These are phyloP conservation scores for Eudorcas thomsonii DNA, from an alignment of 2,113 vertebrate species.

Conservation along the genomic window DNA sequence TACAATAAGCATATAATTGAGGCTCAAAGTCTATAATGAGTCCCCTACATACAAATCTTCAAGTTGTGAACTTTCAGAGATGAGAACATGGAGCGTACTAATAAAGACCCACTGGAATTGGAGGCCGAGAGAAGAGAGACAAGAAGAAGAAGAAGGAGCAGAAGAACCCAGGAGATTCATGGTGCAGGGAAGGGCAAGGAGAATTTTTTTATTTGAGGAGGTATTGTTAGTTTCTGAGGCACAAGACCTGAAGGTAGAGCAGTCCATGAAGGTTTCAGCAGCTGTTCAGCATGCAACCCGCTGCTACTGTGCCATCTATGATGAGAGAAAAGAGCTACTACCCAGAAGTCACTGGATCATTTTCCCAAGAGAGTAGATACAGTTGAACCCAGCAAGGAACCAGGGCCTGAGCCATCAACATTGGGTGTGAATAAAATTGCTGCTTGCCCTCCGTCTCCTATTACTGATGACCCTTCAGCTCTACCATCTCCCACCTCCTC, in stretches of 20 bases:
- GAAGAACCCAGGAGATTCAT: not conserved
- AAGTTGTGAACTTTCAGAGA: not conserved
- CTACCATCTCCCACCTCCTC: not conserved
- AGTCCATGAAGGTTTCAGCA: not conserved
- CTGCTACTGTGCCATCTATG: not conserved
- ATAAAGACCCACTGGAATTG: not conserved
- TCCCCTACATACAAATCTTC: not conserved
- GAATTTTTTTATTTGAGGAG: not conserved
- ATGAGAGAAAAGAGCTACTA: not conserved
- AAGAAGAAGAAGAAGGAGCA: not conserved
- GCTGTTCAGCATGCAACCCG: not conserved
- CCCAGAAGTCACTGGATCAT: not conserved
- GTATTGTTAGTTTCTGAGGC: not conserved
- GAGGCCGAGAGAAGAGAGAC: not conserved
- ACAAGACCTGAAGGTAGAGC: not conserved
- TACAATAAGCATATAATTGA: not conserved
- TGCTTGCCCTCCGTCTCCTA: fast-evolving
- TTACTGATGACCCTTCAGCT: not conserved
- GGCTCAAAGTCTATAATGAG: not conserved
- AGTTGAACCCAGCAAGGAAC: not conserved
- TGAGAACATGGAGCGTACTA: not conserved
- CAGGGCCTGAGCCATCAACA: not conserved
- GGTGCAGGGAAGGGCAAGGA: not conserved
- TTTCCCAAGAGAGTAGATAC: not conserved
- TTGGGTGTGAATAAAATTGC: not conserved